Conservation (phyloP, 2,888 invertebrate species). For the Cataglyphis albicans region DNA sequence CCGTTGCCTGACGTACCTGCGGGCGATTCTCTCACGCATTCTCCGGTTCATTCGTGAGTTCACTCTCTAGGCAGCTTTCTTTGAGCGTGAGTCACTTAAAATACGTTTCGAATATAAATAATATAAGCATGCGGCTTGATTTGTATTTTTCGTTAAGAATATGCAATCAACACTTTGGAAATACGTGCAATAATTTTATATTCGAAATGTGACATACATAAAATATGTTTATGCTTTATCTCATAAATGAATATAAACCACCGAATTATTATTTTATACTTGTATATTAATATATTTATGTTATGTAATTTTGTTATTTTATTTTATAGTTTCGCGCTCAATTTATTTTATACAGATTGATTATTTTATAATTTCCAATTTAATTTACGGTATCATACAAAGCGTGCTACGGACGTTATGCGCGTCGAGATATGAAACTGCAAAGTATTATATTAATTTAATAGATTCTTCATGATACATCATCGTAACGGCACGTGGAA, state of each 20-base stretch:
- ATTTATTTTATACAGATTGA: conserved; percentile 49
- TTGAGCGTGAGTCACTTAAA: not conserved
- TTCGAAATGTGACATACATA: not conserved
- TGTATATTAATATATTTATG: conserved; percentile 9
- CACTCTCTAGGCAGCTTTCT: conserved; percentile 10
- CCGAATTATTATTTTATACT: conserved; percentile 30
- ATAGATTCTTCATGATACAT: conserved; percentile 44
- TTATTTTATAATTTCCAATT: conserved; percentile 38
- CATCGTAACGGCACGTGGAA: conserved; percentile 10
- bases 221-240: not conserved
- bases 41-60: conserved; percentile 32
- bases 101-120: not conserved
- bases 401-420: conserved; percentile 15
- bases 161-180: not conserved
- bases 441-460: conserved; percentile 42
- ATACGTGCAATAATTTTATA: not conserved
- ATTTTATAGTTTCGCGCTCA: conserved; percentile 37
- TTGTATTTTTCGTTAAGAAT: not conserved
- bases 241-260: not conserved
- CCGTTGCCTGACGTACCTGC: conserved; percentile 60
- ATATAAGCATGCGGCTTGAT: not conserved
- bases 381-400: conserved; percentile 38
- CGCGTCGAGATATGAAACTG: conserved; percentile 11
- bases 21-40: conserved; percentile 55
- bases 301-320: conserved; percentile 31